phyloP scores from a whole-genome alignment of 2,888 invertebrate species.

The Bellardia bayeri region DNA sequence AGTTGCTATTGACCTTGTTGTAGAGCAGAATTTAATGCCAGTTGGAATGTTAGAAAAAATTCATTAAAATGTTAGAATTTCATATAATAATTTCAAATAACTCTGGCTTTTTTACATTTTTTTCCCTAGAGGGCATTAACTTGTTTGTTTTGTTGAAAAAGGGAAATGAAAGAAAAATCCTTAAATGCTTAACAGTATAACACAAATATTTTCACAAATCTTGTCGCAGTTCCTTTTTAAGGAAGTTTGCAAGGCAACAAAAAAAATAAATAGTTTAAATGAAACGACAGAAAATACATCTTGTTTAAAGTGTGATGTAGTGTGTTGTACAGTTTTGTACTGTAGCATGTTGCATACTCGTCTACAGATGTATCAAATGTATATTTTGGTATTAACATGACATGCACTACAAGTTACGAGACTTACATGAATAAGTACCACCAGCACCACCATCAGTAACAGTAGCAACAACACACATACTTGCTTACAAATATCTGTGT shows the following conservation, averaged over 20 bases:
- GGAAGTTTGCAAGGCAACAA: neutral
- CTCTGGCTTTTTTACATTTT: neutral
- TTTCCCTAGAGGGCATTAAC: neutral
- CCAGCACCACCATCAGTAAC: conserved; percentile 6
- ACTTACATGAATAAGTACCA: conserved; percentile 63
- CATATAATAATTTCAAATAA: no score
- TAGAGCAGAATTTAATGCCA: neutral
- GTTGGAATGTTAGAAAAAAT: neutral
- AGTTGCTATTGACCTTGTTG: conserved; percentile 3
- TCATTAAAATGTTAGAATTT: no score
- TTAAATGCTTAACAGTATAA: conserved; percentile 32
- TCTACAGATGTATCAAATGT: conserved; percentile 49
- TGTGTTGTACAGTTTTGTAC: conserved; percentile 1
- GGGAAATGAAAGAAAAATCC: neutral
- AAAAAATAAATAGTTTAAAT: neutral
- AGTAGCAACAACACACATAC: neutral
- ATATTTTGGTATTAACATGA: conserved; percentile 64
- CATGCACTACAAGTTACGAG: conserved; percentile 61
- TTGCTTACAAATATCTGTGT: neutral
- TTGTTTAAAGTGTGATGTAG: neutral
- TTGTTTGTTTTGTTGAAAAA: neutral
- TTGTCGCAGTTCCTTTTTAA: conserved; percentile 26
- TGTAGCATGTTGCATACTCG: conserved; percentile 1
- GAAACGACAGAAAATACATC: neutral
- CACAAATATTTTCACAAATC: conserved; percentile 57